Evolutionary conservation across 1,140 invertebrate species (phyloP).

Genomic region (Asbolus verrucosus): DNA sequence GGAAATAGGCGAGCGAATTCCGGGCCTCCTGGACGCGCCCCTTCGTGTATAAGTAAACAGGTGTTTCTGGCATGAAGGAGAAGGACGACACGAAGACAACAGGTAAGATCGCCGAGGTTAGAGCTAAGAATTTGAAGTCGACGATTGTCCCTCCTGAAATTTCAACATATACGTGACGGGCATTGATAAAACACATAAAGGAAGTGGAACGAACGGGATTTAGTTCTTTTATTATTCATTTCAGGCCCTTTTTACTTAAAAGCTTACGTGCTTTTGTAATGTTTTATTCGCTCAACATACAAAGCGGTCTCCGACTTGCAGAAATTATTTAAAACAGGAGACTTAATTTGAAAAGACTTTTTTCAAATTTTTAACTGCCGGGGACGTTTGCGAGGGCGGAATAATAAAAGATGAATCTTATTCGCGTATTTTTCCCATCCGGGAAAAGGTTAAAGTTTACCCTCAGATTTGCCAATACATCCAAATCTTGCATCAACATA

Average conservation of each 20-base stretch:
- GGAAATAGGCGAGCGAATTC: slow-evolving; percentile 66
- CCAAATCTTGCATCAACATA: no score
- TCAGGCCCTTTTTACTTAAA: slow-evolving; percentile 1
- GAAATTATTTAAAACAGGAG: not conserved
- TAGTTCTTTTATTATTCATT: not conserved
- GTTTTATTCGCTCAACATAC: not conserved
- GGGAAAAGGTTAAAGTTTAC: no score
- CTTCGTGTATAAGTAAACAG: slow-evolving; percentile 75
- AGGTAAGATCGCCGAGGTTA: slow-evolving; percentile 76
- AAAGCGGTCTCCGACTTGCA: no score
- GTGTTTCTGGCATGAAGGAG: slow-evolving; percentile 85
- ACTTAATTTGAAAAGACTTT: not conserved
- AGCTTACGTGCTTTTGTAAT: slow-evolving; percentile 10
- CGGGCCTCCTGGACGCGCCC: slow-evolving; percentile 68
- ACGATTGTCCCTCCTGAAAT: slow-evolving; percentile 69
- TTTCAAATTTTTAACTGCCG: no score
- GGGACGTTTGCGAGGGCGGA: not conserved
- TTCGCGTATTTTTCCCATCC: no score
- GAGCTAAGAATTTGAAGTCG: slow-evolving; percentile 74
- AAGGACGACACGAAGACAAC: slow-evolving; percentile 75
- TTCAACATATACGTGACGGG: not conserved
- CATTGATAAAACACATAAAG: not conserved
- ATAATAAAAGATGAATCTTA: not conserved
- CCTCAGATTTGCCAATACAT: no score
- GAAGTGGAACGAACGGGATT: not conserved